Base-by-base conservation (phyloP, 1,140 invertebrate species). In the Achroia grisella region DNA sequence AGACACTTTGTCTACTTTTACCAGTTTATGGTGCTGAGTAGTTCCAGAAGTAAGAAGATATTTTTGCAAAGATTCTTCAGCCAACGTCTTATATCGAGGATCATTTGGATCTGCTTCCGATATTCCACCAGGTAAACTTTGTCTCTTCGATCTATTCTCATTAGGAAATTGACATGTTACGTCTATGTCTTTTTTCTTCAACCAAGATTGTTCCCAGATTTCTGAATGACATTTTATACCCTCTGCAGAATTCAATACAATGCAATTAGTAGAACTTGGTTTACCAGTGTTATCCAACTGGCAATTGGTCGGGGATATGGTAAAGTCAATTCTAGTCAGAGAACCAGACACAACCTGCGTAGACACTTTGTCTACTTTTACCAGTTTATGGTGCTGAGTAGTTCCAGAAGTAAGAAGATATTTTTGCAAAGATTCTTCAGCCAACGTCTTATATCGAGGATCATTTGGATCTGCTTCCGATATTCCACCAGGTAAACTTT, bases 51-150 rank as follows among this genome's bases (percentile, higher is more conserved):
- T 30, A 30, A 14, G 33, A 51, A 52, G 51, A 52, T 66, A 81
- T 27, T 76, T 45, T 8, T 28, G 23, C 33, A 81, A 57, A 17
- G 76, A 67, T 48, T 71, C 47, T 48, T 65, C 34, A 9, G 77
- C 78, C 23, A 76, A 52, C 39, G 47, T 10, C 45, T 48, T 56
- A 36, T 68, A 76, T 45, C 74, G 44, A 3, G 39, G 28, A 36
- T 77, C 50, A 13, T 43, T 59, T n/a, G 56, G 44, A 57, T 77
- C 55, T 48, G 68, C 37, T 36, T 58, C 48, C 33, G 27, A 28
- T 15, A 14, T n/a, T 45, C 13, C 12, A 35, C 33, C 33, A 14
- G 13, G 13, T 8, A 14, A 14, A 14, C 17, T 35, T 14, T 35
- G 13, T 14, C 13, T 35, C 13, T 35, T 35, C 9, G 17, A 5